Percentiles rank a stretch among this genome's conserved stretches.
phyloP scores from a whole-genome alignment of 2,888 invertebrate genomes.

The Andrena flavipes region DNA sequence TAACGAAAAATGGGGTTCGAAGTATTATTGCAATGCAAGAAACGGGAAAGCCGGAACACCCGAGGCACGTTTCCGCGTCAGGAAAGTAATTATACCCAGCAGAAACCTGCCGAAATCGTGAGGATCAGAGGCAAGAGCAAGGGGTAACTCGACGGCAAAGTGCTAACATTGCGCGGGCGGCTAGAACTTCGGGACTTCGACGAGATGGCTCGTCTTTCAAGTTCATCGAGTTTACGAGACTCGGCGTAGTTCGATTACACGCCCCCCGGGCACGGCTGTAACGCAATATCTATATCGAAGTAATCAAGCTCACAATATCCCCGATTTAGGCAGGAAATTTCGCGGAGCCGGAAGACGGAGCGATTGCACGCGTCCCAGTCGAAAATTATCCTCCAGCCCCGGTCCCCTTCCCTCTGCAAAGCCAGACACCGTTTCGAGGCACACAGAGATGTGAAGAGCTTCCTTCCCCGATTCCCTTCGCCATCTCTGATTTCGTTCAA shows the following conservation, averaged over 20 bases:
- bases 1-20: too few species aligned
- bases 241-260: constrained; percentile 65
- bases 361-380: constrained; percentile 17
- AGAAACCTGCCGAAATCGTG: constrained; percentile 34
- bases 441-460: neutral
- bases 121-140: neutral
- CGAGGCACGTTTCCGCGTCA: constrained; percentile 3
- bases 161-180: constrained; percentile 49
- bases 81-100: constrained; percentile 46
- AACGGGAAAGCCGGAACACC: neutral
- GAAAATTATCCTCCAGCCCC: constrained; percentile 22
- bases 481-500: neutral
- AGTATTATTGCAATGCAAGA: neutral
- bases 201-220: constrained; percentile 59
- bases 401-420: neutral
- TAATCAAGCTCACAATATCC: constrained; percentile 67
- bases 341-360: constrained; percentile 29
- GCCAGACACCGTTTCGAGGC: neutral
- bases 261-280: constrained; percentile 63
- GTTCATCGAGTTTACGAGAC: constrained; percentile 64
- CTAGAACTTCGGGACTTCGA: constrained; percentile 50
- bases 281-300: constrained; percentile 68
- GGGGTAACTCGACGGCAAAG: constrained; percentile 45
- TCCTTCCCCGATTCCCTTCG: neutral
- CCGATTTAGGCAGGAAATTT: constrained; percentile 67